Evolutionary conservation across 2,797 vertebrate species (phyloP), one percentile per base, ranked within the genome.

Genomic region (Picus viridis): DNA sequence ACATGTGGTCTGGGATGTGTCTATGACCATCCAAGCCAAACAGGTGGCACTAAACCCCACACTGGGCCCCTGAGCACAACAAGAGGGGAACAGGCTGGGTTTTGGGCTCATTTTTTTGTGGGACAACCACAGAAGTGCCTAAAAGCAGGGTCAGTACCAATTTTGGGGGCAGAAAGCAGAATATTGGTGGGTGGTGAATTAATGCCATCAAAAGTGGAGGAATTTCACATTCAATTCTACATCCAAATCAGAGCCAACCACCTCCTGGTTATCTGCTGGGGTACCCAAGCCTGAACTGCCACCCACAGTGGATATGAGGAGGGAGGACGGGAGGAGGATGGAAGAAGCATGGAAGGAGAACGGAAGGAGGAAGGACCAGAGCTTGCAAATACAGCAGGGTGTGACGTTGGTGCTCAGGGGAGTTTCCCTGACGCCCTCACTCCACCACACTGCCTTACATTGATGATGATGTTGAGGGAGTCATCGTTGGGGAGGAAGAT

Each of bases 401-500:
- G 69, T 9, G 64, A 63, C 3, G 0, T 14, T 1, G 1, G 43
- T 12, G 69, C 73, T 59, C 22, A 4, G 39, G 11, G 26, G 7
- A 22, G 0, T 19, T 12, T 27, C 59, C 69, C 63, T 1, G 12
- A 5, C 6, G 9, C 47, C 32, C n/a, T 32, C 22, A 9, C 45
- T n/a, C 8, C 20, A 9, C 45, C n/a, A 32, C 5, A 11, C 29
- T 7, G 7, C 88, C 95, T 99, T 95, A 99, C 99, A 53, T 98
- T 99, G 92, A 99, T 99, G 92, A 99, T 99, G 97, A 99, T 98
- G 90, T 99, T 99, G 94, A 99, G 98, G 5, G 99, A 99, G 93
- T 99, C 98, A 54, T 99, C 99, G 5, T 99, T 99, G 88, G 99
- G 99, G 94, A 99, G 98, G 98, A 99, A 99, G 94, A 99, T 99